phyloP scores from a whole-genome alignment of 1,140 invertebrate species.

The Trichonephila inaurata region DNA sequence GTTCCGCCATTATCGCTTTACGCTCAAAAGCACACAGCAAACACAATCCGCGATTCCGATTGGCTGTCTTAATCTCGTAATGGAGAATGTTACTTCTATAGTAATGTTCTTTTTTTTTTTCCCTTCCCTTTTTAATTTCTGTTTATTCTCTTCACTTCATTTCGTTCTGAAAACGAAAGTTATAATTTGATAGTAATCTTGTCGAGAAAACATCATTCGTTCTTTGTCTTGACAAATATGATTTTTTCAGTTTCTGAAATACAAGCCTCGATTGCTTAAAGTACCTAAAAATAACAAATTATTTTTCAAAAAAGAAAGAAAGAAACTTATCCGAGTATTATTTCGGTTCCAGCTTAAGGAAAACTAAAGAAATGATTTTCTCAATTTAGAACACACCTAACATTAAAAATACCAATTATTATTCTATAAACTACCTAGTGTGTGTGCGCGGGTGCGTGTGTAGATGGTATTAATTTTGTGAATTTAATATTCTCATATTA shows the following conservation, averaged over 20 bases:
- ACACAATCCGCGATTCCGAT: neutral
- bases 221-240: constrained; percentile 1
- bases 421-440: no score
- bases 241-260: neutral
- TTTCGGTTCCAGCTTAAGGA: no score
- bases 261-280: neutral
- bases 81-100: neutral
- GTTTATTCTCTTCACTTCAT: neutral
- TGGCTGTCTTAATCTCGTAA: constrained; percentile 45
- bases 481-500: no score
- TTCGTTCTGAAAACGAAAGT: neutral
- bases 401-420: no score
- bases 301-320: neutral
- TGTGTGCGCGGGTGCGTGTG: no score
- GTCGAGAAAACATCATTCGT: neutral
- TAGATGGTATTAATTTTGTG: no score
- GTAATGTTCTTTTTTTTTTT: no score
- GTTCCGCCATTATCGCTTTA: constrained; percentile 58
- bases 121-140: no score
- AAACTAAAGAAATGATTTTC: no score
- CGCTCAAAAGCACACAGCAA: constrained; percentile 13
- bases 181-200: constrained; percentile 60
- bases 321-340: no score
- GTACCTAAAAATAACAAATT: neutral
- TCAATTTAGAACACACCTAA: no score